Evolutionary conservation across 2,113 vertebrate species (phyloP).

Genomic region (Rousettus leschenaultii): DNA sequence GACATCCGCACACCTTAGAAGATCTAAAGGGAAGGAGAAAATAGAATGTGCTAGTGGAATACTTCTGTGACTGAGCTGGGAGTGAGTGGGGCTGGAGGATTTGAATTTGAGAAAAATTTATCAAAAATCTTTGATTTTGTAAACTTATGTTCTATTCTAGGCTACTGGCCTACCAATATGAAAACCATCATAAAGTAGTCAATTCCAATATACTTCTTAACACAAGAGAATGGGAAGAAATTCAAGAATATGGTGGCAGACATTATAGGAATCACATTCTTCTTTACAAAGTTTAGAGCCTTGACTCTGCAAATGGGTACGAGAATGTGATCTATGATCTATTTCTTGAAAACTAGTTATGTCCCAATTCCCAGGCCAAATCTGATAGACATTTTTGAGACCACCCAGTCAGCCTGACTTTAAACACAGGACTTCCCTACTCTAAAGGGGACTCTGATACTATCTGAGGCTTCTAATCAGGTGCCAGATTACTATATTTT

Average conservation of each 20-base stretch:
- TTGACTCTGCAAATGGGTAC: background rate
- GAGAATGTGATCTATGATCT: background rate
- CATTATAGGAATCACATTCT: background rate
- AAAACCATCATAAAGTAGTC: background rate
- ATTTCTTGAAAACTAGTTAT: background rate
- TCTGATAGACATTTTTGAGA: background rate
- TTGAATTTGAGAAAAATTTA: constrained; percentile 17
- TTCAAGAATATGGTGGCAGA: background rate
- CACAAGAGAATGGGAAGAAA: background rate
- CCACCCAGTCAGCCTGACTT: background rate
- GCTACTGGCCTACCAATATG: background rate
- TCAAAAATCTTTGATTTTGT: background rate
- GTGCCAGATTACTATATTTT: background rate
- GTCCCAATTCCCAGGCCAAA: background rate
- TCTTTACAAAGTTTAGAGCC: background rate
- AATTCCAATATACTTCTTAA: background rate
- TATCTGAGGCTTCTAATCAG: background rate
- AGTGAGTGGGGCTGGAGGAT: background rate
- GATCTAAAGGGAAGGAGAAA: background rate
- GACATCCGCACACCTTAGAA: background rate
- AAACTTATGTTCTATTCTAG: background rate
- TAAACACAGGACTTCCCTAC: background rate
- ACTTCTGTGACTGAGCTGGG: background rate
- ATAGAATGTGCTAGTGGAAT: background rate
- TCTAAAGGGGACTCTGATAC: background rate